Evolutionary conservation across 1,140 invertebrate genomes (phyloP), one percentile per base, ranked within the genome.

Genomic region (Pentalonia nigronervosa): DNA sequence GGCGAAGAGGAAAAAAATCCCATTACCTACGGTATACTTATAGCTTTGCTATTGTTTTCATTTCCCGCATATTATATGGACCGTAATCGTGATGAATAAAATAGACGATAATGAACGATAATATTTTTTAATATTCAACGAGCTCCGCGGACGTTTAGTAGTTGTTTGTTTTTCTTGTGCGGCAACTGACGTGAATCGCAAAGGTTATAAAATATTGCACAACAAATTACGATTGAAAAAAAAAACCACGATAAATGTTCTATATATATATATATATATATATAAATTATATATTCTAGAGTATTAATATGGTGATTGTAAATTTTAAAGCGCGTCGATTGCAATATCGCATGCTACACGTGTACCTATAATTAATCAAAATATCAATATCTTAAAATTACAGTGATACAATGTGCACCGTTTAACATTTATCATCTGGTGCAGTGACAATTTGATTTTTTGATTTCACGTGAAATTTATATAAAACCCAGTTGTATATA

Each of bases 21-120:
- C n/a, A n/a, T 17, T 34, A 41, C 41, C 41, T 41, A n/a, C 60
- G 60, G 20, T 76, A 76, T 34, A 76, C 60, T 76, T 76, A 41
- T 41, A n/a, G n/a, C 60, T n/a, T 67, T n/a, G n/a, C 60, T n/a
- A 76, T 76, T 76, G 60, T 76, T 76, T n/a, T 76, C n/a, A 76
- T 76, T 30, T 17, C 30, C n/a, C 60, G 60, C 11, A 34, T n/a
- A 53, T 23, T 21, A 53, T 53, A 76, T 76, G n/a, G 60, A 76
- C n/a, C 60, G 30, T 7, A 48, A 48, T 87, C 86, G 41, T 47
- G 86, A 48, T n/a, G 86, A 47, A 48, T 87, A 84, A 84, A 84
- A 30, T 41, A 41, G 34, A 41, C 21, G 34, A 83, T 83, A 83
- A 83, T 41, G 76, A 83, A 83, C 34, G 34, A 36, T 83, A 20